Base-by-base conservation (phyloP, 2,888 invertebrate species). In the Netelia inedita region DNA sequence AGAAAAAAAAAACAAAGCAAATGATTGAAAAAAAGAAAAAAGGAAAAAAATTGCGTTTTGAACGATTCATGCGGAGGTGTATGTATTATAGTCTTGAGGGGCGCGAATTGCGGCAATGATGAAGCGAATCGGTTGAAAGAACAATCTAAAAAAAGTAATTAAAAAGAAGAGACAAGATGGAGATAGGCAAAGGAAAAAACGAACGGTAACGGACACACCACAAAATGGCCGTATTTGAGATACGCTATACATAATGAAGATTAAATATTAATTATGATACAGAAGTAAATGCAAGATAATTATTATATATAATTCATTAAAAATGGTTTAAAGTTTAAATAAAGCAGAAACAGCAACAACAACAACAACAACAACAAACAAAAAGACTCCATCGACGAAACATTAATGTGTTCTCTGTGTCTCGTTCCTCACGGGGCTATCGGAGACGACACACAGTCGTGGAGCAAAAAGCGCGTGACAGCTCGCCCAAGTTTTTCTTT, bases 251-350 rank as follows among this genome's bases (percentile, higher is more conserved):
- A 92, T 91, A 91, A 88, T 89, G 89, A 90, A 89, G 87, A 90
- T 91, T 90, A 90, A 91, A 87, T 90, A 92, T 90, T 91, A 90
- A 92, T 91, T 90, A 91, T 89, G 88, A 88, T 91, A 90, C 89
- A 89, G 85, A 91, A 91, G 87, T 91, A 89, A 89, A 91, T 89
- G 88, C 90, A 89, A 90, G 85, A 90, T 91, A 89, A 91, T 90
- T 89, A 90, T 90, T 91, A 91, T 91, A 92, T 88, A 92, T 92
- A 90, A 89, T 91, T 92, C 89, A 91, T 90, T 91, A 80, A 88
- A 90, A 92, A 90, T 92, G 90, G 90, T 91, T 92, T 89, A 89
- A 92, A 92, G 91, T 91, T 92, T 91, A 88, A 92, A 92, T 91
- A 92, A 91, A 92, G 87, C 83, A 71, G 82, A 83, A 81, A 69